Percentiles rank a stretch among this genome's conserved stretches.
Evolutionary conservation across 2,888 invertebrate species (phyloP).

Genomic region (Luperina testacea): DNA sequence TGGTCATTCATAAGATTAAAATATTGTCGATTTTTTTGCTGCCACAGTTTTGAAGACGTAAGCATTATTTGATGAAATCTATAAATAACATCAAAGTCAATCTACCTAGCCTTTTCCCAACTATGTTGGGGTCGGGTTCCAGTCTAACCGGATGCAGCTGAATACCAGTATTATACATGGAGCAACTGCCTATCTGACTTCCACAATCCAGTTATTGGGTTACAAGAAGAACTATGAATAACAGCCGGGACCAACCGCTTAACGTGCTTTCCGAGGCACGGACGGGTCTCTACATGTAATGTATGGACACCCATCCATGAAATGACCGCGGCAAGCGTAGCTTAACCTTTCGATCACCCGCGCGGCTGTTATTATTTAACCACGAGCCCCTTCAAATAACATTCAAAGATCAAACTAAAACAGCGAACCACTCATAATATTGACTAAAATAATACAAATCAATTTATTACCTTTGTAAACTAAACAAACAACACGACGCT

Average conservation of each 20-base stretch:
- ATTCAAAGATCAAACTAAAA: neutral
- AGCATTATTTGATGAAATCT: neutral
- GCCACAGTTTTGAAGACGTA: neutral
- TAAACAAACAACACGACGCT: slow-evolving; percentile 53
- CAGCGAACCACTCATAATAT: slow-evolving; percentile 37
- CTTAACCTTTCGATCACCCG: neutral
- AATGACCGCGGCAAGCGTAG: neutral
- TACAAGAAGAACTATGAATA: too few relatives aligned
- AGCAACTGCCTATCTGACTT: neutral
- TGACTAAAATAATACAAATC: slow-evolving; percentile 48
- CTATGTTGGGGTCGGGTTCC: neutral
- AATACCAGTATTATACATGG: neutral
- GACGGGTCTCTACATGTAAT: too few relatives aligned
- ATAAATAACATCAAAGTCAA: neutral
- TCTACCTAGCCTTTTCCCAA: neutral
- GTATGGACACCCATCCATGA: neutral
- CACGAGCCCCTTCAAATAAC: neutral
- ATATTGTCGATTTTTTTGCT: slow-evolving; percentile 19
- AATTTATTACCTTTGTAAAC: slow-evolving; percentile 38
- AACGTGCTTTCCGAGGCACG: too few relatives aligned
- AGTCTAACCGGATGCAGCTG: neutral
- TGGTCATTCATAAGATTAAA: slow-evolving; percentile 54
- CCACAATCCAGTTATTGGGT: neutral
- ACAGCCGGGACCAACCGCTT: too few relatives aligned
- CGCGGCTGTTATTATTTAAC: neutral